Evolutionary conservation across 1,140 invertebrate genomes (phyloP), one percentile per base, ranked within the genome.

Genomic region (Cydia amplana): DNA sequence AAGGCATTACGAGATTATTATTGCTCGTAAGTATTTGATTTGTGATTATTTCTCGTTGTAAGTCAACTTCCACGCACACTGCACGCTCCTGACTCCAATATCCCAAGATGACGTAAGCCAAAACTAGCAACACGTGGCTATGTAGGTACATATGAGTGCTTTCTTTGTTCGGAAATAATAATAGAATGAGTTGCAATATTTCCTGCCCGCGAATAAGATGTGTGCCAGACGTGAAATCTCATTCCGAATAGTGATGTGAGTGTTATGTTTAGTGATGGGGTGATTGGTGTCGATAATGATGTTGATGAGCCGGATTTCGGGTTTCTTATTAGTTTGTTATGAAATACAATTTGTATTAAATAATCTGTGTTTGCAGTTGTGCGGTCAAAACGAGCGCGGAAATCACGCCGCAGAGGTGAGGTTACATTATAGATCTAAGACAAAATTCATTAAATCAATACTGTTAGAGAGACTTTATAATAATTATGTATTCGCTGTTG

Each of bases 131-230:
- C 86, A 89, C 84, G 82, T 88, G 85, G 85, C 78, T 72, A 74
- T 49, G 14, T 32, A 77, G 73, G 79, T 49, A 73, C 79, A 82
- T 81, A 55, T 28, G 63, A 51, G 43, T 81, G 81, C 83, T 86
- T 86, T 87, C 86, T 89, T 87, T 88, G 85, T 87, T 82, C 84
- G 83, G 84, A 85, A 89, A 91, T 91, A 89, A 91, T 89, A 88
- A 90, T 82, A 84, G 87, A 89, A 89, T 90, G 87, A 91, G 83
- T 87, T 79, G 81, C 79, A 82, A 82, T 87, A 84, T 88, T 87
- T 83, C 79, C 79, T 77, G 75, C 75, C 77, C 74, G 82, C 87
- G 85, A 86, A 79, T 43, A 32, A 89, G 87, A 90, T 87, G 84
- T 85, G 84, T 84, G 81, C 80, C 77, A 83, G 81, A 84, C 79